Conservation (phyloP, 1,140 invertebrate species). For the Patella vulgata region DNA sequence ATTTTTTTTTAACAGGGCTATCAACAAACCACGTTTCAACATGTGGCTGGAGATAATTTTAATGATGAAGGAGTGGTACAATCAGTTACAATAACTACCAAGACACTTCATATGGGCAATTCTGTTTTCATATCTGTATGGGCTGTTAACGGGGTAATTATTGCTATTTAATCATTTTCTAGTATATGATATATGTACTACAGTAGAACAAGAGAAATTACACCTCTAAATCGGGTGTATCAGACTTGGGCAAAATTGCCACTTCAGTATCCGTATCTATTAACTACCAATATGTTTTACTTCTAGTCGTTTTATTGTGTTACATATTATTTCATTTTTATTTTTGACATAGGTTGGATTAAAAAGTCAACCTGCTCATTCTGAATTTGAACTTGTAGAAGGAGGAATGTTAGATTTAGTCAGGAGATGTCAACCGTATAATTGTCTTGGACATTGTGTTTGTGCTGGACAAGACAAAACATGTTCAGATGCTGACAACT, state of each 20-base stretch:
- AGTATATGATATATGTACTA: too few relatives aligned
- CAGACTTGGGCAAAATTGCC: too few relatives aligned
- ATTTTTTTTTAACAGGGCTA: too few relatives aligned
- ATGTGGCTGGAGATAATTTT: constrained; percentile 7
- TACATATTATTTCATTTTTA: neutral
- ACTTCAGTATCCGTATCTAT: too few relatives aligned
- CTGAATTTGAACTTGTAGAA: constrained; percentile 18
- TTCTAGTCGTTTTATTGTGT: too few relatives aligned
- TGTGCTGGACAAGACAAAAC: constrained; percentile 28
- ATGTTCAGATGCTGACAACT: constrained; percentile 11
- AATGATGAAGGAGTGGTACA: constrained; percentile 39
- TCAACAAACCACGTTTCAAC: constrained; percentile 5
- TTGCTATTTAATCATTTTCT: too few relatives aligned
- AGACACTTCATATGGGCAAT: constrained; percentile 10
- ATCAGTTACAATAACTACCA: constrained; percentile 18
- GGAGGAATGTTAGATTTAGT: constrained; percentile 27
- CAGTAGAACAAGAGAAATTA: too few relatives aligned
- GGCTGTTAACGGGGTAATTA: constrained; percentile 35
- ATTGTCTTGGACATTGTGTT: constrained; percentile 39
- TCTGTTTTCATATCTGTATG: constrained; percentile 30
- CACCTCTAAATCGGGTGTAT: too few relatives aligned
- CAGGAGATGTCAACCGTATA: constrained; percentile 26
- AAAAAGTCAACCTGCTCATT: constrained; percentile 29
- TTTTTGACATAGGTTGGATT: constrained; percentile 33
- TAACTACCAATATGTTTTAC: too few relatives aligned